Evolutionary conservation across 2,888 invertebrate genomes (phyloP).

Genomic region (Macropis europaea): DNA sequence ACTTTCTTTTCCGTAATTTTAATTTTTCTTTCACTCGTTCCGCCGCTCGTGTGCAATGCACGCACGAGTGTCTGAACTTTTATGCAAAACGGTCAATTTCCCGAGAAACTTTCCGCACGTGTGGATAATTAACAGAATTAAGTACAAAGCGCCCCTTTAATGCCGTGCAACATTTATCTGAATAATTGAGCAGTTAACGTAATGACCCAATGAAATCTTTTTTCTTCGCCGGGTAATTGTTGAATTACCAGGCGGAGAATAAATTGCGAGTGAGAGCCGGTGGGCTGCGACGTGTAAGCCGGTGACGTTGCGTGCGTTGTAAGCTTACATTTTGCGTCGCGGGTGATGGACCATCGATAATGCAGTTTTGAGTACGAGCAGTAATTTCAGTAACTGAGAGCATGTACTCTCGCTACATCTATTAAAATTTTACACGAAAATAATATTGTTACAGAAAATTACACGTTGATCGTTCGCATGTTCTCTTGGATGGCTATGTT

Average conservation of each 20-base stretch:
- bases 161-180: not conserved
- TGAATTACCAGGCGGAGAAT: slow-evolving; percentile 13
- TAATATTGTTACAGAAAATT: not conserved
- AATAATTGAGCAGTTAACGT: slow-evolving; percentile 12
- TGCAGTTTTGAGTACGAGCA: not conserved
- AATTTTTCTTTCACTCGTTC: no score
- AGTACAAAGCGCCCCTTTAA: not conserved
- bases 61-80: no score
- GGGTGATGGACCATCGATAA: not conserved
- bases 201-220: slow-evolving; percentile 18
- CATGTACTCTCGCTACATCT: not conserved
- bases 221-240: slow-evolving; percentile 12
- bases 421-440: slow-evolving; percentile 5
- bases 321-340: not conserved
- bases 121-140: not conserved
- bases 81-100: no score
- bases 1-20: no score
- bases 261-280: no score
- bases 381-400: no score
- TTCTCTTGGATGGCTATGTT: not conserved
- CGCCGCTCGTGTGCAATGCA: no score
- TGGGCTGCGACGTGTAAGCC: not conserved
- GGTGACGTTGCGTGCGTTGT: not conserved
- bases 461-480: not conserved
- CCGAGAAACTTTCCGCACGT: not conserved